Evolutionary conservation across 2,888 invertebrate genomes (phyloP).

Genomic region (Bimastos eiseni): DNA sequence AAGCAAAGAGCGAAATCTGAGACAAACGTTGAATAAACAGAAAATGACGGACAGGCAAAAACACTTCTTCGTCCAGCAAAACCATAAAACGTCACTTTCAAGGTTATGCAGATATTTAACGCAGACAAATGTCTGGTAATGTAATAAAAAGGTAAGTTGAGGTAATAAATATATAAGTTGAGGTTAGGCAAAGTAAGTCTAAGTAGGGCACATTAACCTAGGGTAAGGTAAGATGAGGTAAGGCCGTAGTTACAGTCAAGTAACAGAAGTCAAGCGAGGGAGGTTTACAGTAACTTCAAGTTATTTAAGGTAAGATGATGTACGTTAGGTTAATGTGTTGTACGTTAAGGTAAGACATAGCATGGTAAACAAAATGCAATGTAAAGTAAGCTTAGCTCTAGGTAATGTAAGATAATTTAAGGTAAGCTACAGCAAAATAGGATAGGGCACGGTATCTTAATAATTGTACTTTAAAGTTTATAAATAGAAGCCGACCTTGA

Average conservation of each 20-base stretch:
- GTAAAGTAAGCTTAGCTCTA: neutral
- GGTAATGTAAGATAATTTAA: neutral
- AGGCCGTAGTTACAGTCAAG: too few species aligned
- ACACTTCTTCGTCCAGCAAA: conserved; percentile 2
- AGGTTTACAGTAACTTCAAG: too few species aligned
- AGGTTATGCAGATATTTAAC: neutral
- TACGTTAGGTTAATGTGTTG: neutral
- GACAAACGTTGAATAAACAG: neutral
- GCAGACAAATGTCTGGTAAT: neutral
- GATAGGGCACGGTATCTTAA: neutral
- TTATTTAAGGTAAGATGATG: neutral
- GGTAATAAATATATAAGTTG: neutral
- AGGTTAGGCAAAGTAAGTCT: neutral
- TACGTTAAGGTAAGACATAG: neutral
- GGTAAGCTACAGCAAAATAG: neutral
- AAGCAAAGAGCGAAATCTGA: too few species aligned
- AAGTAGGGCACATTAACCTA: too few species aligned
- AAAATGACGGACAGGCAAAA: neutral
- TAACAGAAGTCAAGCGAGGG: too few species aligned
- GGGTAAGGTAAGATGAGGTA: neutral
- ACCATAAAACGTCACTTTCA: neutral
- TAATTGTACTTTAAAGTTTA: neutral
- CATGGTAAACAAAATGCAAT: neutral
- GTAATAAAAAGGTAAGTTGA: neutral
- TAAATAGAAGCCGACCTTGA: conserved; percentile 30